A percentile compares a stretch with the other conserved stretches of the same genome.
Conservation (phyloP, 2,888 invertebrate species). For the Pristionchus fissidentatus region DNA sequence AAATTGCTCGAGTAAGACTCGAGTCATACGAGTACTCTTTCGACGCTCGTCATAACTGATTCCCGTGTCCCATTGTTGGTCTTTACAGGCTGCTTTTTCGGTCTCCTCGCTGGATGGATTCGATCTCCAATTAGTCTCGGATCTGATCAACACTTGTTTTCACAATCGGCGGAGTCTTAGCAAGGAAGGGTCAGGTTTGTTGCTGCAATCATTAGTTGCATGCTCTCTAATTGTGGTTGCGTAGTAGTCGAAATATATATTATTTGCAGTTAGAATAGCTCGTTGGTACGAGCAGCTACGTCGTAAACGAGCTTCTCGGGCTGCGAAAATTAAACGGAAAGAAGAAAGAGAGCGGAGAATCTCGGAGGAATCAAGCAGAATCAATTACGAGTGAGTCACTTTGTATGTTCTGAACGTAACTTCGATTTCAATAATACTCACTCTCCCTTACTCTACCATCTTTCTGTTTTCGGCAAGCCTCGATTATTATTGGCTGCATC, state of each 20-base stretch:
- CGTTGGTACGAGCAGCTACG: slow-evolving; percentile 41
- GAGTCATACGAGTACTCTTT: too few species aligned
- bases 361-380: slow-evolving; percentile 9
- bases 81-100: slow-evolving; percentile 14
- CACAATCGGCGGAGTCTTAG: slow-evolving; percentile 3
- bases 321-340: slow-evolving; percentile 21
- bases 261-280: not conserved
- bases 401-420: not conserved
- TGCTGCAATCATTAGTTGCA: not conserved
- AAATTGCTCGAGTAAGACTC: too few species aligned
- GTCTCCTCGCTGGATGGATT: slow-evolving; percentile 17
- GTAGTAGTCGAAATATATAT: too few species aligned
- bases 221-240: not conserved
- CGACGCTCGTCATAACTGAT: too few species aligned
- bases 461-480: too few species aligned
- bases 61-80: too few species aligned
- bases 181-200: not conserved
- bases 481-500: too few species aligned
- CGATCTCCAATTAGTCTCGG: slow-evolving; percentile 25
- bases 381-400: slow-evolving; percentile 38
- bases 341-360: slow-evolving; percentile 16
- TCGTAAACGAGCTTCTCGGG: slow-evolving; percentile 12
- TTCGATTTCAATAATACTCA: too few species aligned
- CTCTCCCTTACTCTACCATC: too few species aligned
- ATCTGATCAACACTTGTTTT: slow-evolving; percentile 35